Evolutionary conservation across 2,797 vertebrate species (phyloP).

Genomic region (Sylvilagus floridanus): DNA sequence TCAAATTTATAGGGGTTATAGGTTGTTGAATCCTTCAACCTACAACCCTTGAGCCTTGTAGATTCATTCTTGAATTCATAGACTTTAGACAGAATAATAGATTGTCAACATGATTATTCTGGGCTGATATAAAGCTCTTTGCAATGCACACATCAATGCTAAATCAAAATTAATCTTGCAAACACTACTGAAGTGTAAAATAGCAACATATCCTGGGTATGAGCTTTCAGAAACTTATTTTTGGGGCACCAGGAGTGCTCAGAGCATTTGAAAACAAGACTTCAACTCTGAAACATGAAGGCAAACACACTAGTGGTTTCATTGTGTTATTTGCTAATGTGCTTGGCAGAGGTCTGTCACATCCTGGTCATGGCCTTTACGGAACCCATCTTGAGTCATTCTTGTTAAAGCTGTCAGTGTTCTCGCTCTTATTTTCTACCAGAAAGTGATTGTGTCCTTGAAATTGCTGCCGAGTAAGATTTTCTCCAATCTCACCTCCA

Average conservation of each 20-base stretch:
- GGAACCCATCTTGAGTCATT: not conserved
- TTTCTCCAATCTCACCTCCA: constrained; percentile 28
- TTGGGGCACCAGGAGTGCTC: not conserved
- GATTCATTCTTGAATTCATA: constrained; percentile 50
- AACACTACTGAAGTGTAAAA: constrained; percentile 72
- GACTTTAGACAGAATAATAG: not conserved
- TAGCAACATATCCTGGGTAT: constrained; percentile 62
- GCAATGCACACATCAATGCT: constrained; percentile 46
- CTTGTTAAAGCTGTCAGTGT: constrained; percentile 32
- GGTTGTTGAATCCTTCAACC: not conserved
- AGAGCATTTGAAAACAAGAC: constrained; percentile 54
- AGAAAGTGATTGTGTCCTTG: not conserved
- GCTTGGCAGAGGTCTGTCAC: constrained; percentile 18
- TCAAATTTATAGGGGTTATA: not conserved
- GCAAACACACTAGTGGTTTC: constrained; percentile 20
- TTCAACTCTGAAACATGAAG: constrained; percentile 29
- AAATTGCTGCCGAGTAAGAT: constrained; percentile 27
- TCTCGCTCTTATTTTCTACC: not conserved
- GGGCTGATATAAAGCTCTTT: constrained; percentile 69
- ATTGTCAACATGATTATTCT: constrained; percentile 67
- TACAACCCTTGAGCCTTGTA: not conserved
- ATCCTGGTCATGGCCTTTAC: not conserved
- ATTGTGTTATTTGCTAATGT: constrained; percentile 45
- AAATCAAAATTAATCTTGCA: constrained; percentile 73
- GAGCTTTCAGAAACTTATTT: constrained; percentile 60